Conservation (phyloP, 2,113 vertebrate species). For the Suricata suricatta region DNA sequence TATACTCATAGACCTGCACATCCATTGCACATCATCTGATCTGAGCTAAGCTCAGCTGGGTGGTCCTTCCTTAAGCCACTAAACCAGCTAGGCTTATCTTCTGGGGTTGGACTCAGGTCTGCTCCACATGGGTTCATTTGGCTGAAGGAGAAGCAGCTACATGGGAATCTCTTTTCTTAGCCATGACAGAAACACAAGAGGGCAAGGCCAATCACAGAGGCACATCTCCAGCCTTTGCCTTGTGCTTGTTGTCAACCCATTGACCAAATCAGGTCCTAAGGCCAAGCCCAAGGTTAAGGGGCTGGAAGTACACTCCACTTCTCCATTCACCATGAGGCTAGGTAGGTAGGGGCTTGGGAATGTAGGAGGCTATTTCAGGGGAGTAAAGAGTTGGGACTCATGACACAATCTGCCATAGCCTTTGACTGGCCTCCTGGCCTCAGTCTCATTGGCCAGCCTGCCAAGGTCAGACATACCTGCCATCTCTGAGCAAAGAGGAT, state of each 20-base stretch:
- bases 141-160: not conserved
- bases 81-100: fast-evolving
- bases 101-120: not conserved
- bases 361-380: not conserved
- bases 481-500: not conserved
- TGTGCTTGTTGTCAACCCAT: not conserved
- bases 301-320: not conserved
- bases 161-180: not conserved
- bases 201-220: not conserved
- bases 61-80: not conserved
- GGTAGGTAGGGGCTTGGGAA: no score
- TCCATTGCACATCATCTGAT: not conserved
- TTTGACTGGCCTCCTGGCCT: not conserved
- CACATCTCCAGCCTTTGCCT: not conserved
- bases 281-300: not conserved
- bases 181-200: not conserved
- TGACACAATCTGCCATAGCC: not conserved
- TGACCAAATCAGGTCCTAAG: not conserved
- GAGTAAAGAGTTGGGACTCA: not conserved
- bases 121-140: not conserved
- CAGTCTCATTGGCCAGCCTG: not conserved
- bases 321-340: not conserved
- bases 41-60: not conserved
- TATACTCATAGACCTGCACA: not conserved
- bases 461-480: not conserved